Base-by-base conservation (phyloP, 2,797 vertebrate genomes). In the Pipistrellus kuhlii region DNA sequence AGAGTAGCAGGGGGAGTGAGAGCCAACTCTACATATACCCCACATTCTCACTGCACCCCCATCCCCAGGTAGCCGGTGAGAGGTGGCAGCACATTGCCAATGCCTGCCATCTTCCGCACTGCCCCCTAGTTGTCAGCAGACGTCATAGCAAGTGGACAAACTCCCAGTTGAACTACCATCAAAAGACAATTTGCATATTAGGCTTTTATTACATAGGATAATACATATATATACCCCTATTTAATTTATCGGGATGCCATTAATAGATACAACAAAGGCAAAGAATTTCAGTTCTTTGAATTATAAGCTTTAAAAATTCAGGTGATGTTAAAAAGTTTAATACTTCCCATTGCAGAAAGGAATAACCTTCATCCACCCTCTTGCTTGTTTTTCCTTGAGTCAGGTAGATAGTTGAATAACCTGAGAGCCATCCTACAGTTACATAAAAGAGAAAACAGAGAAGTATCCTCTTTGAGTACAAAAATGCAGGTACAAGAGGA, bases 221-320 rank as follows among this genome's bases (percentile, higher is more conserved):
- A 38, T 69, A 68, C 27, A 23, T 12, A 38, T 8, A 14, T 18
- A 59, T 71, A 81, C 1, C 14, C 48, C 38, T 76, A 38, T 66
- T 85, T 85, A 57, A 95, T 46, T 90, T 72, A 23, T 12, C 13
- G 12, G 6, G 1, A 27, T 59, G 30, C 18, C 66, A 53, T 66
- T 41, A 81, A 82, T 14, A 35, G 44, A 35, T 48, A 48, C 9
- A 48, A 18, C 51, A 87, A 76, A 71, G 18, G 35, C 20, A 41
- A 84, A 91, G 51, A 17, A 46, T 55, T 89, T 85, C n/a, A 75
- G 27, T 62, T 82, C 41, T 64, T 88, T 73, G 9, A 25, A 91
- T 85, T 38, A 66, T 12, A 93, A 73, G 44, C 10, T 90, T 27
- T 57, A 77, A 90, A 96, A 85, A 66, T 38, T 46, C 46, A 93